Evolutionary conservation across 2,888 invertebrate species (phyloP).

Genomic region (Allolobophora icterica): DNA sequence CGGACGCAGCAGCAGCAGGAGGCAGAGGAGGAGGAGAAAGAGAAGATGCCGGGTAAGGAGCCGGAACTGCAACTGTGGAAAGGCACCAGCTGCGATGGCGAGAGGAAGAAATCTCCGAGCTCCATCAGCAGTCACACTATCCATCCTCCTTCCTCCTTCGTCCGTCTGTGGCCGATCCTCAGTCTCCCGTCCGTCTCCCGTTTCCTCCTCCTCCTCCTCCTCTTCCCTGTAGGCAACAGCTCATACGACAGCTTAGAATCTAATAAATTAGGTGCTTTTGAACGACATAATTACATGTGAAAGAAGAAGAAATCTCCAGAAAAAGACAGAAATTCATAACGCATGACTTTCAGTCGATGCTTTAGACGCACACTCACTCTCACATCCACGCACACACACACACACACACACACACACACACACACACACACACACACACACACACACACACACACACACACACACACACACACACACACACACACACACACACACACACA

Average conservation of each 20-base stretch:
- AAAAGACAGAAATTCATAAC: conserved; percentile 14
- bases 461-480: too few species aligned
- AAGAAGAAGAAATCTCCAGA: neutral
- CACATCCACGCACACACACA: neutral
- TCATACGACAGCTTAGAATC: neutral
- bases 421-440: neutral
- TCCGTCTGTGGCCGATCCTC: neutral
- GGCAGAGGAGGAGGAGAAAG: neutral
- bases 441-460: neutral
- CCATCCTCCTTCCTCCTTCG: conserved; percentile 20
- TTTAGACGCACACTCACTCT: neutral
- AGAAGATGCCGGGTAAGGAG: conserved; percentile 17
- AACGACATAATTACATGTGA: neutral
- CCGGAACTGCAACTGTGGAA: neutral
- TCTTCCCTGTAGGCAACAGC: neutral
- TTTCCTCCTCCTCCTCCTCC: too few species aligned
- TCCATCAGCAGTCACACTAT: neutral
- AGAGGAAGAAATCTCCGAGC: conserved; percentile 2
- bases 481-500: too few species aligned
- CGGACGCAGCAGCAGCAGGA: neutral
- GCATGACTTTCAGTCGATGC: neutral
- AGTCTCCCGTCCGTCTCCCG: neutral
- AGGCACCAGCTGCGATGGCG: neutral
- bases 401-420: neutral
- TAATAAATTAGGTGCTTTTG: neutral